These are phyloP conservation scores for Oreohelix idahoensis DNA, from an alignment of 1,140 invertebrate species.

Conservation along the genomic window DNA sequence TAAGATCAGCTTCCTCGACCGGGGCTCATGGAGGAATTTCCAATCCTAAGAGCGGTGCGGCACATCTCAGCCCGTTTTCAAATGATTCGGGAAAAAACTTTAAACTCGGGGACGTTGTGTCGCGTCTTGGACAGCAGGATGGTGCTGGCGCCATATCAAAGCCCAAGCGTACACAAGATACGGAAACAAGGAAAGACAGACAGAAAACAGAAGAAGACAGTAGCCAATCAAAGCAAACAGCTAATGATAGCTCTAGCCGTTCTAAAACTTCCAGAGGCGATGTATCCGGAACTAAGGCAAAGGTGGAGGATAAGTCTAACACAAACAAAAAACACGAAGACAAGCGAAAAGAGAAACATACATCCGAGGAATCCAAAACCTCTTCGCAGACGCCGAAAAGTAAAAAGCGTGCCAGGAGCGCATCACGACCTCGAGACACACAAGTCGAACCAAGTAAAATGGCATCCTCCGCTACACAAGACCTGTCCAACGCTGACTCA, in stretches of 20 bases:
- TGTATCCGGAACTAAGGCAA: neutral
- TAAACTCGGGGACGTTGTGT: constrained; percentile 7
- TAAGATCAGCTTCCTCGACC: neutral
- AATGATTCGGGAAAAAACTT: neutral
- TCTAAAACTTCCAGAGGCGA: neutral
- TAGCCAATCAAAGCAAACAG: neutral
- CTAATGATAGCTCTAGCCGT: neutral
- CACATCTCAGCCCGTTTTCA: neutral
- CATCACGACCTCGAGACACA: constrained; percentile 16
- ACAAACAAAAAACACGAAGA: neutral
- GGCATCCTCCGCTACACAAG: neutral
- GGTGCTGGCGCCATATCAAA: neutral
- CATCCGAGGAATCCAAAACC: neutral
- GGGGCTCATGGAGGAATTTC: neutral
- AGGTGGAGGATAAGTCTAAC: neutral
- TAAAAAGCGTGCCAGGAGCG: constrained; percentile 16
- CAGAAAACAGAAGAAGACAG: neutral
- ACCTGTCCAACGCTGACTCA: neutral
- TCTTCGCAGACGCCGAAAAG: constrained; percentile 19
- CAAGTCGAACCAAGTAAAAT: no score
- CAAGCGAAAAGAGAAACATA: neutral
- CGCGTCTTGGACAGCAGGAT: constrained; percentile 3
- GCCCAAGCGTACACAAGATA: neutral
- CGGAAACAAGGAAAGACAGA: neutral
- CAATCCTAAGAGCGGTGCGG: neutral